phyloP scores from a whole-genome alignment of 64 coral and sea anemone species.

The Dendronephthya gigantea region DNA sequence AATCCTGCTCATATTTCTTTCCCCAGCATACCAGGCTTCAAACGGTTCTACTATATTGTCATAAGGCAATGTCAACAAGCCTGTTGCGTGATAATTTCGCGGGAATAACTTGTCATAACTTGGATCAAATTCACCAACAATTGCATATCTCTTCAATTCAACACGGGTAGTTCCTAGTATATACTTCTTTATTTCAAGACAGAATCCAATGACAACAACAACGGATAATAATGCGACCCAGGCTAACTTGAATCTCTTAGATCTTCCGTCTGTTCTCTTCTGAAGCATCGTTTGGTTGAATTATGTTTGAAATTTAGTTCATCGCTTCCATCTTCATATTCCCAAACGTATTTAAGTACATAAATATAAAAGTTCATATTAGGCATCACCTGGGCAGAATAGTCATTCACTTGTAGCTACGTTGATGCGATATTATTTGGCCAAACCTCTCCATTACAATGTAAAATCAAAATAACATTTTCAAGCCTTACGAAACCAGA shows the following conservation, averaged over 20 bases:
- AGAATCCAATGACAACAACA: not conserved
- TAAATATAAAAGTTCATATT: not conserved
- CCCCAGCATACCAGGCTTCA: conserved; percentile 54
- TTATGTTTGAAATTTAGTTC: not conserved
- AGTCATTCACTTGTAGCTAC: not conserved
- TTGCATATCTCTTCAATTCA: not conserved
- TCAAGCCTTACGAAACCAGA: not conserved
- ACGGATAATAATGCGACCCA: not conserved
- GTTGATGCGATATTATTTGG: not conserved
- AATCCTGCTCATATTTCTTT: conserved; percentile 60
- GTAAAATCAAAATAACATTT: not conserved
- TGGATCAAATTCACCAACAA: not conserved
- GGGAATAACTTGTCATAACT: conserved; percentile 25
- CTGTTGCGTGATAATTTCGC: conserved; percentile 38
- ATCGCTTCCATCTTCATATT: not conserved
- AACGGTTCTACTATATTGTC: conserved; percentile 58
- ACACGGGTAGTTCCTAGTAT: not conserved
- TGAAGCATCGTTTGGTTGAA: not conserved
- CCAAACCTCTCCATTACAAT: not conserved
- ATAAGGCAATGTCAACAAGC: conserved; percentile 45
- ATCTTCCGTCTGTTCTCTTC: not conserved
- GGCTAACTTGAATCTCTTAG: not conserved
- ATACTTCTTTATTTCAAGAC: not conserved
- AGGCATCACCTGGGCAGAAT: not conserved
- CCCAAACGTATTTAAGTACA: not conserved